These are phyloP conservation scores for Eulacestoma nigropectus DNA, from an alignment of 2,113 vertebrate genomes.

Conservation along the genomic window DNA sequence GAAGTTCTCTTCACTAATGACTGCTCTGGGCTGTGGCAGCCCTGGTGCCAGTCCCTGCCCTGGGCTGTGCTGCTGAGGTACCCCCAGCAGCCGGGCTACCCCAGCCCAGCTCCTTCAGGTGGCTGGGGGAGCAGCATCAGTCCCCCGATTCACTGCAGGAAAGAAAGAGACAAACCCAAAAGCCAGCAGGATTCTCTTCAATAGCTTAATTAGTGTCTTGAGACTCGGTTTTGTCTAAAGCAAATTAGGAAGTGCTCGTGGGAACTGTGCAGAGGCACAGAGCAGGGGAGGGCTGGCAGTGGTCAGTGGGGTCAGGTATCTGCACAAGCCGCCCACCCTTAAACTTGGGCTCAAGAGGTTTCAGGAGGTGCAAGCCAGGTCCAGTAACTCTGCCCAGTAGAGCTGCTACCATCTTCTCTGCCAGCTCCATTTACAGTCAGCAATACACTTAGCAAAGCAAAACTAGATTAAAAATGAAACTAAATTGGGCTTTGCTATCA, in stretches of 20 bases:
- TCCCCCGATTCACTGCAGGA: not conserved
- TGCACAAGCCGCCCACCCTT: not conserved
- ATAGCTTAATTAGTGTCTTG: not conserved
- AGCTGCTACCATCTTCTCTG: not conserved
- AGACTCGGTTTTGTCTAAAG: not conserved
- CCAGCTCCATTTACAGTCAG: not conserved
- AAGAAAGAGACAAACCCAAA: not conserved
- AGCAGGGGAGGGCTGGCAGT: not conserved
- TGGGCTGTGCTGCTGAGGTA: not conserved
- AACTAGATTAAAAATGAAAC: not conserved
- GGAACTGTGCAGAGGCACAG: not conserved
- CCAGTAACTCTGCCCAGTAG: not conserved
- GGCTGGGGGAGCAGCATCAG: accelerated
- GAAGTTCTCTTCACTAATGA: not conserved
- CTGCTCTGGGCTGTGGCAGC: not conserved
- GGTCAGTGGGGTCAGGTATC: not conserved
- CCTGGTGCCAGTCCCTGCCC: not conserved
- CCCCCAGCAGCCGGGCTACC: not conserved
- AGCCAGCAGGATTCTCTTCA: not conserved
- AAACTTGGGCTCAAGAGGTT: not conserved
- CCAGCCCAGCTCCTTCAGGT: not conserved
- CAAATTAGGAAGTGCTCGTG: not conserved
- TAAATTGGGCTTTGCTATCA: not conserved
- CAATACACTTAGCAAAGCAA: not conserved
- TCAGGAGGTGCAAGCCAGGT: not conserved